phyloP scores from a whole-genome alignment of 2,888 invertebrate species.

The Drosophila merina region DNA sequence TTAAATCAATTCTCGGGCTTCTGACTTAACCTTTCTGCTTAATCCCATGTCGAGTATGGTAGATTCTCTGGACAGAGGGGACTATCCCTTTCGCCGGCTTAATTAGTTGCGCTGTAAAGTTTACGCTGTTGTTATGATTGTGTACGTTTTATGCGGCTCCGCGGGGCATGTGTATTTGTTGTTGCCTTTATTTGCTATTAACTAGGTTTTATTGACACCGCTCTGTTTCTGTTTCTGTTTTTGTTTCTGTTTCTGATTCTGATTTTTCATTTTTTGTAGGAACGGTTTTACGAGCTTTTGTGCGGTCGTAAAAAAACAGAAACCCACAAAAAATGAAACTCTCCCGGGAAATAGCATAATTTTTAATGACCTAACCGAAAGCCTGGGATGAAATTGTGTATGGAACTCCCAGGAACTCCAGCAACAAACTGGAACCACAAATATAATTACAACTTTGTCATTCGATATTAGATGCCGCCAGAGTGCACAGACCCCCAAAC shows the following conservation, averaged over 20 bases:
- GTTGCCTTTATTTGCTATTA: constrained; percentile 77
- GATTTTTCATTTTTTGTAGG: constrained; percentile 35
- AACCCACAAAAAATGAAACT: constrained; percentile 23
- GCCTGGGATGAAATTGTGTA: constrained; percentile 15
- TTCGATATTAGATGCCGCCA: constrained; percentile 69
- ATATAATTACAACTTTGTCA: constrained; percentile 76
- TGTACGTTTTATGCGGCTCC: constrained; percentile 28
- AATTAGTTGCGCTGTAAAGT: constrained; percentile 75
- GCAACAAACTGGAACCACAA: constrained; percentile 45
- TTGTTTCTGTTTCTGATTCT: constrained; percentile 17
- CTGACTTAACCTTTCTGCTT: not conserved
- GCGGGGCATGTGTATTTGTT: constrained; percentile 55
- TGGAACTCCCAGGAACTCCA: constrained; percentile 33
- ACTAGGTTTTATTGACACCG: constrained; percentile 69
- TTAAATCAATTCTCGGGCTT: not conserved
- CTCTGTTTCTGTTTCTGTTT: constrained; percentile 36
- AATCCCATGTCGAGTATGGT: not conserved
- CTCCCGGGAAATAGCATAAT: constrained; percentile 68
- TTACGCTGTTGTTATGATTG: constrained; percentile 70
- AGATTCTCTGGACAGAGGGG: not conserved
- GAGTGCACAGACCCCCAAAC: constrained; percentile 52
- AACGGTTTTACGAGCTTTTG: constrained; percentile 59
- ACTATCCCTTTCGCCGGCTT: constrained; percentile 31
- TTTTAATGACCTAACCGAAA: constrained; percentile 47
- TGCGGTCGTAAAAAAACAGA: constrained; percentile 59